These are phyloP conservation scores for Lonchura striata DNA, from an alignment of 2,113 vertebrate species.

Conservation along the genomic window DNA sequence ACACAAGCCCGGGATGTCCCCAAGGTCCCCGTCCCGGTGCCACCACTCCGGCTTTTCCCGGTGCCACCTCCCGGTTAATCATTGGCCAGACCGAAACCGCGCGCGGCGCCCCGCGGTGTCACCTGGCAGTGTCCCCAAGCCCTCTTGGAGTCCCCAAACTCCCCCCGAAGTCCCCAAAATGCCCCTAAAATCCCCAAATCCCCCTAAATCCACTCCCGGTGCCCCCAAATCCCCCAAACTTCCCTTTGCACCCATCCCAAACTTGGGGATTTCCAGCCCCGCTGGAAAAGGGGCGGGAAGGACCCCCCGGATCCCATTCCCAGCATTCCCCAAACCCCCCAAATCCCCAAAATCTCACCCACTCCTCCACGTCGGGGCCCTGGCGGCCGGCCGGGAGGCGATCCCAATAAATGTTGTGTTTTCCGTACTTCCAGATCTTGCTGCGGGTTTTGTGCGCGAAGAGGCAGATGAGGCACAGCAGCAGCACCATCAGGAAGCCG, in stretches of 20 bases:
- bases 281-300: background rate
- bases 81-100: constrained; percentile 79
- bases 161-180: too few relatives aligned
- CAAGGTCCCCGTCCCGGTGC: background rate
- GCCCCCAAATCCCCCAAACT: background rate
- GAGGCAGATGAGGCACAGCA: constrained; percentile 78
- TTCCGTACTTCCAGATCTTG: constrained; percentile 76
- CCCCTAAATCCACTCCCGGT: too few relatives aligned
- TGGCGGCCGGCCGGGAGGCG: background rate
- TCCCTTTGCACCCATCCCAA: background rate
- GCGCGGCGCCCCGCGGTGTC: background rate
- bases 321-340: background rate
- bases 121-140: background rate
- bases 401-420: background rate
- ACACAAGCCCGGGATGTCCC: background rate
- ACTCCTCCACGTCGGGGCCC: constrained; percentile 79
- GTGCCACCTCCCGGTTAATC: constrained; percentile 76
- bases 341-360: constrained; percentile 63
- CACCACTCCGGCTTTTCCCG: background rate
- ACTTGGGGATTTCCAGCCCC: background rate
- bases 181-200: too few relatives aligned
- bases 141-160: background rate
- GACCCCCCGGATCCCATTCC: background rate
- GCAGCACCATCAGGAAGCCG: constrained; percentile 79
- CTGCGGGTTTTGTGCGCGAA: constrained; percentile 83